Evolutionary conservation across 2,888 invertebrate genomes (phyloP).

Genomic region (Ganaspis brasiliensis): DNA sequence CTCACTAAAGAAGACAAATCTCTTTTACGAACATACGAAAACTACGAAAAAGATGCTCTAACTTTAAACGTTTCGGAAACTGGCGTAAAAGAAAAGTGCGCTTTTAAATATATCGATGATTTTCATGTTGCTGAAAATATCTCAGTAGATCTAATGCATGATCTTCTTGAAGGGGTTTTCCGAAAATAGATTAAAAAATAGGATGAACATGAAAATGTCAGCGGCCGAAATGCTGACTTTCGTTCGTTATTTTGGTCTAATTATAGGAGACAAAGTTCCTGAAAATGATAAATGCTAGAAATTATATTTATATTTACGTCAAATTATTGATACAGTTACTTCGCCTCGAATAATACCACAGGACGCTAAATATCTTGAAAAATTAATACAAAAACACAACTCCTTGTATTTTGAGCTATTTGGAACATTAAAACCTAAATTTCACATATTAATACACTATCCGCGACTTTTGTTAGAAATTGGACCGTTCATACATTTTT

Average conservation of each 20-base stretch:
- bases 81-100: slow-evolving; percentile 6
- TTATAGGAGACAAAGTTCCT: slow-evolving; percentile 38
- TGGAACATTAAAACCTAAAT: slow-evolving; percentile 33
- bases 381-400: slow-evolving; percentile 27
- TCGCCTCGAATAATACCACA: slow-evolving; percentile 22
- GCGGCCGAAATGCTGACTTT: slow-evolving; percentile 21
- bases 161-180: slow-evolving; percentile 42
- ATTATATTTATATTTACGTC: slow-evolving; percentile 37
- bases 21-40: neutral
- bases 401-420: slow-evolving; percentile 1
- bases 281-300: slow-evolving; percentile 37
- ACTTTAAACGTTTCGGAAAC: slow-evolving; percentile 1
- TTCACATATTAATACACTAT: slow-evolving; percentile 18
- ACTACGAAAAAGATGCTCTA: slow-evolving; percentile 35
- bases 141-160: slow-evolving; percentile 24
- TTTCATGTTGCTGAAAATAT: slow-evolving; percentile 11
- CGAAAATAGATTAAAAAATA: slow-evolving; percentile 27
- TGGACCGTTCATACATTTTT: slow-evolving; percentile 41
- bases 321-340: slow-evolving; percentile 40
- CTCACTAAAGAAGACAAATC: neutral
- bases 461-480: slow-evolving; percentile 30
- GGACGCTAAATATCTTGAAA: slow-evolving; percentile 26
- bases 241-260: slow-evolving; percentile 26
- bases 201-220: slow-evolving; percentile 30
- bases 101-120: neutral